A percentile compares a stretch with the other conserved stretches of the same genome.
These are phyloP conservation scores for Cyprinodon variegatus DNA, from an alignment of 2,113 vertebrate species.

Conservation along the genomic window DNA sequence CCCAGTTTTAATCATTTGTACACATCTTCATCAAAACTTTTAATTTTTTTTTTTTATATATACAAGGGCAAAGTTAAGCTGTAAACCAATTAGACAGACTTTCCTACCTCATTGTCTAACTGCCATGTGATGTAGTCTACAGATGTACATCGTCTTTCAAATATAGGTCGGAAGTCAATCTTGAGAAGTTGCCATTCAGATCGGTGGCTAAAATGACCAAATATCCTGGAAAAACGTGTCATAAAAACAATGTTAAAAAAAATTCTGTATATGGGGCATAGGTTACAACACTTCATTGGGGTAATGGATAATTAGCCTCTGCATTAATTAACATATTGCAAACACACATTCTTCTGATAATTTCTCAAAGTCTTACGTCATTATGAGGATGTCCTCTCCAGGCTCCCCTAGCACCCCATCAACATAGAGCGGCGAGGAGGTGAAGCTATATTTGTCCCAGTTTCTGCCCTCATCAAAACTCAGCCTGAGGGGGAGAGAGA, in stretches of 20 bases:
- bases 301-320: constrained; percentile 31
- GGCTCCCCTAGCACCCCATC: constrained; percentile 93
- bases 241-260: constrained; percentile 20
- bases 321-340: constrained; percentile 34
- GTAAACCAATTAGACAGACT: neutral
- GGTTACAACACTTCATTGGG: constrained; percentile 22
- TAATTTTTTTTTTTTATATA: no score
- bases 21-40: neutral
- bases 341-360: constrained; percentile 11
- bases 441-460: constrained; percentile 96
- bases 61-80: neutral
- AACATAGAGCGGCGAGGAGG: constrained; percentile 91
- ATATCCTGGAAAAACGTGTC: constrained; percentile 80
- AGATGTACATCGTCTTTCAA: constrained; percentile 84
- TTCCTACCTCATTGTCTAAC: constrained; percentile 86
- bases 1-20: no score
- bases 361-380: constrained; percentile 86
- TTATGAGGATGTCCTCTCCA: constrained; percentile 93
- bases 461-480: constrained; percentile 94
- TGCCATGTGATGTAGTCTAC: constrained; percentile 91
- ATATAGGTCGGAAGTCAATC: constrained; percentile 92
- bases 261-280: neutral
- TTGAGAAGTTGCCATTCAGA: constrained; percentile 96
- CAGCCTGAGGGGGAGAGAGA: constrained; percentile 80
- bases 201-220: constrained; percentile 93